phyloP scores from a whole-genome alignment of 2,113 vertebrate genomes.

The Loxodonta africana region DNA sequence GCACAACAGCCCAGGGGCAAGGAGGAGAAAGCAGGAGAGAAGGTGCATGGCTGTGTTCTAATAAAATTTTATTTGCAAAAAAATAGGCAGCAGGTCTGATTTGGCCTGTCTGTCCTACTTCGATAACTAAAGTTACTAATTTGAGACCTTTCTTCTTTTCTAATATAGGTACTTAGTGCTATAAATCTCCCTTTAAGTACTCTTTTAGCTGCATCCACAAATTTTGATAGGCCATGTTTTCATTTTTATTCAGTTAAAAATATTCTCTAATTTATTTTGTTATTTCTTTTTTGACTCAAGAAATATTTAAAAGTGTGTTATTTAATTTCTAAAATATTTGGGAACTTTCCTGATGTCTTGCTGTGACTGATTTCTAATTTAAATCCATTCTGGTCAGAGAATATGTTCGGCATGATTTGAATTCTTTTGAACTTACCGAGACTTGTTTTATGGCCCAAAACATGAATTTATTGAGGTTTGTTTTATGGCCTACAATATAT shows the following conservation, averaged over 20 bases:
- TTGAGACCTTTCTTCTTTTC: background rate
- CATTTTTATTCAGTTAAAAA: background rate
- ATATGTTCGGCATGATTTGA: constrained; percentile 7
- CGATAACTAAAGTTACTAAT: background rate
- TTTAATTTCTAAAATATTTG: constrained; percentile 30
- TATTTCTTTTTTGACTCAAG: background rate
- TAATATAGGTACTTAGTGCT: background rate
- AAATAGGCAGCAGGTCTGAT: background rate
- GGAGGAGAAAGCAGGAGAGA: too few relatives aligned
- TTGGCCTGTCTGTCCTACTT: background rate
- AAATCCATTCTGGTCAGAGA: constrained; percentile 18
- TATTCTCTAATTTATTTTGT: constrained; percentile 12
- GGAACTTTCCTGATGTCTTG: background rate
- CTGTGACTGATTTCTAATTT: background rate
- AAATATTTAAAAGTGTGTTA: background rate
- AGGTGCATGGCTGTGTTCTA: background rate
- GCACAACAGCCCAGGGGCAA: too few relatives aligned
- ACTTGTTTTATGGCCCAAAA: constrained; percentile 20
- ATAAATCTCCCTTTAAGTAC: constrained; percentile 56
- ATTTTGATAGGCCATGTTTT: background rate
- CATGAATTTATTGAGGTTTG: constrained; percentile 10
- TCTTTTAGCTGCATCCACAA: constrained; percentile 53
- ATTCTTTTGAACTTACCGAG: constrained; percentile 17
- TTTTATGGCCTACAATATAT: constrained; percentile 21
- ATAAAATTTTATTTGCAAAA: constrained; percentile 36